Evolutionary conservation across 2,797 vertebrate species (phyloP).

Genomic region (Tapera naevia): DNA sequence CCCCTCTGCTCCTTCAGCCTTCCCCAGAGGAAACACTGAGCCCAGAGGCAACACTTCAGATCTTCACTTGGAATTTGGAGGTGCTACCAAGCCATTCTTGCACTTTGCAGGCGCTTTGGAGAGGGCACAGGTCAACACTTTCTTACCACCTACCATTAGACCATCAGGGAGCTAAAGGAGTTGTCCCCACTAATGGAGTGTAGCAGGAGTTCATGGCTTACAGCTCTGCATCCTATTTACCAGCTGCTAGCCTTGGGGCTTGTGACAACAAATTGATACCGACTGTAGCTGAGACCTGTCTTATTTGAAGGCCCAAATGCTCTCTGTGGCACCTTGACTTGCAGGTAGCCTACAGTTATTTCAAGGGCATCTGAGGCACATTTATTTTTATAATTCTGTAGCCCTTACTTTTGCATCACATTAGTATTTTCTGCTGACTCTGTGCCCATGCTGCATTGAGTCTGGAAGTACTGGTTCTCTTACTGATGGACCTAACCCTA

Average conservation of each 20-base stretch:
- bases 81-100: accelerated
- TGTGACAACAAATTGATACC: neutral
- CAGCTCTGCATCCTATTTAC: neutral
- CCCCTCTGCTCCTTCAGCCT: neutral
- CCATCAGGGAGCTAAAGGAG: neutral
- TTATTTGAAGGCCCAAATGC: neutral
- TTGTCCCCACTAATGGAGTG: neutral
- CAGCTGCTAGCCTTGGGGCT: neutral
- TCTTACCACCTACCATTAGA: neutral
- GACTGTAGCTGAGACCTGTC: neutral
- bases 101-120: neutral
- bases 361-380: neutral
- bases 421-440: neutral
- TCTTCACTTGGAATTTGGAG: neutral
- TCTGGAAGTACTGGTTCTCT: neutral
- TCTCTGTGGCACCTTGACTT: neutral
- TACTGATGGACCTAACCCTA: neutral
- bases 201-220: neutral
- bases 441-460: accelerated
- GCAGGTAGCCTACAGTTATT: neutral
- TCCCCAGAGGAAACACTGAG: neutral
- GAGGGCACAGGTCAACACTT: neutral
- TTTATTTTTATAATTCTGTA: neutral
- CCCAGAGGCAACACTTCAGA: neutral
- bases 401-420: neutral